Conservation (phyloP, 2,888 invertebrate species). For the Mayetiola destructor region DNA sequence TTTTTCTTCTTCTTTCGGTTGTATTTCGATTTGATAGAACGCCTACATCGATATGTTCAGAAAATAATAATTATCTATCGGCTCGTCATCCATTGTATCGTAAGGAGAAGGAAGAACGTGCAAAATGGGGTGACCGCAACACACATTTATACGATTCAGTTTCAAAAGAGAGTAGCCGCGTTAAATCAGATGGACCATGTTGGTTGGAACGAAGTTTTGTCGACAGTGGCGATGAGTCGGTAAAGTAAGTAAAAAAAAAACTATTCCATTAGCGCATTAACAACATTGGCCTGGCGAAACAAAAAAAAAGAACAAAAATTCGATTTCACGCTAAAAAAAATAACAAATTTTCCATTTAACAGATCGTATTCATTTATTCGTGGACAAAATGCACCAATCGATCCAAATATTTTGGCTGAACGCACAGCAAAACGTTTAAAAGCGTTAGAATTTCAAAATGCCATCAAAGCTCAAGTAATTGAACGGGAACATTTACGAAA, state of each 20-base stretch:
- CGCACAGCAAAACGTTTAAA: slow-evolving; percentile 66
- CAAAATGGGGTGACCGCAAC: slow-evolving; percentile 59
- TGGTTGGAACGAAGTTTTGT: slow-evolving; percentile 42
- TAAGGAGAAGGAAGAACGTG: slow-evolving; percentile 41
- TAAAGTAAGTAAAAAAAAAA: slow-evolving; percentile 23
- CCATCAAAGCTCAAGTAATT: slow-evolving; percentile 69
- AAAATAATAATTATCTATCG: slow-evolving; percentile 27
- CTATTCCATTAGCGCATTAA: neutral
- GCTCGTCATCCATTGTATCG: slow-evolving; percentile 26
- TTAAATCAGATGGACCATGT: slow-evolving; percentile 34
- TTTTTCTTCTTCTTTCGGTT: neutral
- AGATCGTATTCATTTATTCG: slow-evolving; percentile 53
- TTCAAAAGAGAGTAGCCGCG: slow-evolving; percentile 23
- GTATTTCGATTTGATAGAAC: slow-evolving; percentile 17
- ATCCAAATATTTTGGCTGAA: slow-evolving; percentile 64
- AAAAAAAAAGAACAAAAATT: neutral
- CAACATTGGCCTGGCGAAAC: too few species aligned
- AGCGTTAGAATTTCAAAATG: slow-evolving; percentile 74
- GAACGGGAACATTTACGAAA: slow-evolving; percentile 61
- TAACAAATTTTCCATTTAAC: slow-evolving; percentile 16
- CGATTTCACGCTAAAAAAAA: neutral
- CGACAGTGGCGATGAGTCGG: slow-evolving; percentile 35
- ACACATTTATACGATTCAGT: slow-evolving; percentile 53
- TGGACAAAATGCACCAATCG: slow-evolving; percentile 75
- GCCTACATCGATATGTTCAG: slow-evolving; percentile 24